phyloP scores from a whole-genome alignment of 2,797 vertebrate genomes.

The Hemibagrus guttatus region DNA sequence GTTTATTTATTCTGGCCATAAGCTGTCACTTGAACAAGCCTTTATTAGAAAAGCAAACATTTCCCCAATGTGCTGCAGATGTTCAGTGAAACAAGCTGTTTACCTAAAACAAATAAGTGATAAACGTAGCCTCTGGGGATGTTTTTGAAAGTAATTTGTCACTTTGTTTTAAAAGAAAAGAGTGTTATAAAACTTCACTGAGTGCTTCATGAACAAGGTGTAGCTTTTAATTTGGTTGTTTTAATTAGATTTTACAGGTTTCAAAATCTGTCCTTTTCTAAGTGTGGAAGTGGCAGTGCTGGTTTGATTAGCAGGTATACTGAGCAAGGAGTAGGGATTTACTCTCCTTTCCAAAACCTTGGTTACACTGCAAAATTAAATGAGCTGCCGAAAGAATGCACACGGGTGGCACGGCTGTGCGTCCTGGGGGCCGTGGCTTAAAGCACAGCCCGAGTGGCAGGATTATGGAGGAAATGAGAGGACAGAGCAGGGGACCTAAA shows the following conservation, averaged over 20 bases:
- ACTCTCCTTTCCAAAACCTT: conserved; percentile 52
- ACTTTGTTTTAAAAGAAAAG: background rate
- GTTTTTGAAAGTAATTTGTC: background rate
- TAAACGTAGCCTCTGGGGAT: background rate
- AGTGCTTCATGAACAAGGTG: background rate
- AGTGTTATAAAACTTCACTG: background rate
- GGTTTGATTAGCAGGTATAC: conserved; percentile 53
- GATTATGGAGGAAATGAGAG: conserved; percentile 62
- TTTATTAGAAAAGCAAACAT: conserved; percentile 30
- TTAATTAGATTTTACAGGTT: background rate
- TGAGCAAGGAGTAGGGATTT: conserved; percentile 52
- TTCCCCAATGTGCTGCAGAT: conserved; percentile 27
- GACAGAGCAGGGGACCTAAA: conserved; percentile 51
- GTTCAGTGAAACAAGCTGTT: conserved; percentile 3
- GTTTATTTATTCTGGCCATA: conserved; percentile 19
- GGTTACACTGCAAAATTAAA: conserved; percentile 61
- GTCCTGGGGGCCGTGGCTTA: conserved; percentile 55
- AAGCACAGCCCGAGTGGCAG: conserved; percentile 50
- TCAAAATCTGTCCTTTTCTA: conserved; percentile 13
- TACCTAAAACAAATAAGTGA: conserved; percentile 28
- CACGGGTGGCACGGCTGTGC: conserved; percentile 42
- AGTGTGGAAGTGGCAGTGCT: conserved; percentile 38
- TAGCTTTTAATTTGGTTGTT: conserved; percentile 8
- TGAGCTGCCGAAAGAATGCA: conserved; percentile 61
- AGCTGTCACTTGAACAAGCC: conserved; percentile 22